Evolutionary conservation across 2,888 invertebrate genomes (phyloP).

Genomic region (Palloptera scutellata): DNA sequence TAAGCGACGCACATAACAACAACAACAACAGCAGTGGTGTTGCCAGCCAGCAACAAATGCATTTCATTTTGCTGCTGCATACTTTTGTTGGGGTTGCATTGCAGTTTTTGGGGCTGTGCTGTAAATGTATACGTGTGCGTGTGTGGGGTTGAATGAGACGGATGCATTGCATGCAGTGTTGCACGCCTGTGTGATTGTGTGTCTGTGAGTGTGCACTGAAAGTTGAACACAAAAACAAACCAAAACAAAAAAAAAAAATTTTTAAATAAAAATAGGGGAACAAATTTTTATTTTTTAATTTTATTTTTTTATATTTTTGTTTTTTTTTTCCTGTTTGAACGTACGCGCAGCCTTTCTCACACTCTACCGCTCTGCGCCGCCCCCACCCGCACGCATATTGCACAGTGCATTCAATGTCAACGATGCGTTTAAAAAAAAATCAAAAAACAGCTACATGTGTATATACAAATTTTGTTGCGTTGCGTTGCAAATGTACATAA

Average conservation of each 20-base stretch:
- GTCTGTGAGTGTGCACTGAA: constrained; percentile 32
- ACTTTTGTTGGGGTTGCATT: constrained; percentile 31
- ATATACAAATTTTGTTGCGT: constrained; percentile 8
- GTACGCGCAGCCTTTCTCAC: constrained; percentile 38
- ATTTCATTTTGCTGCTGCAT: constrained; percentile 30
- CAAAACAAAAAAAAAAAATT: constrained; percentile 34
- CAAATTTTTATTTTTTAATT: constrained; percentile 47
- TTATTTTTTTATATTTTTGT: constrained; percentile 29
- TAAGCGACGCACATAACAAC: constrained; percentile 2
- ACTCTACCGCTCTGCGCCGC: constrained; percentile 10
- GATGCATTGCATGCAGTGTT: constrained; percentile 26
- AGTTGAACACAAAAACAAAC: constrained; percentile 25
- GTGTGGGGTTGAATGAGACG: constrained; percentile 16
- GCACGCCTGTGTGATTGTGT: constrained; percentile 30
- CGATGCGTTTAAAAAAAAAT: constrained; percentile 34
- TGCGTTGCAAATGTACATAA: constrained; percentile 37
- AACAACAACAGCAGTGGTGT: too few species aligned
- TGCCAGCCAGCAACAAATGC: constrained; percentile 13
- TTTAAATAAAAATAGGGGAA: constrained; percentile 61
- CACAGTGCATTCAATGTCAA: constrained; percentile 44
- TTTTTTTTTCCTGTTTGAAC: constrained; percentile 22
- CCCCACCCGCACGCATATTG: constrained; percentile 22
- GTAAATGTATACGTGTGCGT: constrained; percentile 34
- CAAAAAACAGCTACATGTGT: constrained; percentile 14
- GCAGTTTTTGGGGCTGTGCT: constrained; percentile 25